Conservation (phyloP, 2,797 vertebrate genomes). For the Furcifer pardalis region DNA sequence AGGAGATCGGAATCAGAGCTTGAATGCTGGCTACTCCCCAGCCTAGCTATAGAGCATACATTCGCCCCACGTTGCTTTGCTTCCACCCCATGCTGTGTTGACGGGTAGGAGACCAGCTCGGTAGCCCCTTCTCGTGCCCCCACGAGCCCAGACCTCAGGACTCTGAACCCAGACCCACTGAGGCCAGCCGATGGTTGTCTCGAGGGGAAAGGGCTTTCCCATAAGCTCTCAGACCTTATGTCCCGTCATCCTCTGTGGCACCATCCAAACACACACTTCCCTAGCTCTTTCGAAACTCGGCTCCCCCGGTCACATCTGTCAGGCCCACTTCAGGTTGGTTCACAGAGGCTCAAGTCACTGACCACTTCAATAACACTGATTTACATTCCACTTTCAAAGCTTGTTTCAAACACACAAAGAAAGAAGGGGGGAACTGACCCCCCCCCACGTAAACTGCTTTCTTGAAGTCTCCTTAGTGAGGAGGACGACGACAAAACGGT, state of each 20-base stretch:
- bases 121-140: neutral
- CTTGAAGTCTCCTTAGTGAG: neutral
- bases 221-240: neutral
- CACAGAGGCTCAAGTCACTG: conserved; percentile 9
- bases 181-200: neutral
- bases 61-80: neutral
- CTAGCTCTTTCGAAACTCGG: neutral
- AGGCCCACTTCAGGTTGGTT: neutral
- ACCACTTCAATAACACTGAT: conserved; percentile 34
- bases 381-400: conserved; percentile 38
- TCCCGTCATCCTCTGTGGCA: neutral
- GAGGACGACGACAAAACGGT: neutral
- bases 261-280: neutral
- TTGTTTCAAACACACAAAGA: conserved; percentile 33
- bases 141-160: neutral
- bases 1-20: neutral
- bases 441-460: neutral
- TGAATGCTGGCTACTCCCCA: neutral
- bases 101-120: neutral
- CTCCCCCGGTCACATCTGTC: neutral
- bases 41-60: too few relatives aligned
- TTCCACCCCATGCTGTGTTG: neutral
- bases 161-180: neutral
- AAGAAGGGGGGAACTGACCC: neutral
- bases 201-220: neutral